phyloP scores from a whole-genome alignment of 2,797 vertebrate species.

The Tragopan temminckii region DNA sequence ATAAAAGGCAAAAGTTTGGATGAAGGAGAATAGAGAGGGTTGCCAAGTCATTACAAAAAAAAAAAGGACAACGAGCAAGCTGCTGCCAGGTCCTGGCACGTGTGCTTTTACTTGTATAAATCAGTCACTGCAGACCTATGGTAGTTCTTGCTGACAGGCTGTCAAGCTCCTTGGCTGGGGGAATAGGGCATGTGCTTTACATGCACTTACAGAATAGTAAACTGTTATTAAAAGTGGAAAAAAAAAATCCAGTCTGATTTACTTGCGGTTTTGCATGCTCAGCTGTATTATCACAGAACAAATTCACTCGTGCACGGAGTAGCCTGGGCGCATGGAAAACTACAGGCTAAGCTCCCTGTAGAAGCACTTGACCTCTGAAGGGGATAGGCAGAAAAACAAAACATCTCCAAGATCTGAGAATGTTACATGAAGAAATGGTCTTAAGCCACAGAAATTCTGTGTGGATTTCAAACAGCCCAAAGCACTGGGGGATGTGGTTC shows the following conservation, averaged over 20 bases:
- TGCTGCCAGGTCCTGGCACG: slow-evolving; percentile 48
- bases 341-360: neutral
- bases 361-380: slow-evolving; percentile 42
- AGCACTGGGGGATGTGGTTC: neutral
- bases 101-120: slow-evolving; percentile 66
- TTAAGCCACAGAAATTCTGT: neutral
- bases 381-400: slow-evolving; percentile 14
- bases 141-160: slow-evolving; percentile 70
- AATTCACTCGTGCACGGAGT: neutral
- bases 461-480: neutral
- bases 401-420: neutral
- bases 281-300: neutral
- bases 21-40: slow-evolving; percentile 7
- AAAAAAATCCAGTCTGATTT: neutral
- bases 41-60: slow-evolving; percentile 34
- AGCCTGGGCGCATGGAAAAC: slow-evolving; percentile 2
- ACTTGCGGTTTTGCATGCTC: slow-evolving; percentile 36
- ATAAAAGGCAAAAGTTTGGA: slow-evolving; percentile 75
- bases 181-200: slow-evolving; percentile 54
- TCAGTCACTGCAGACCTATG: slow-evolving; percentile 65
- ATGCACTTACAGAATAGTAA: slow-evolving; percentile 69
- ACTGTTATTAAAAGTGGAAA: slow-evolving; percentile 43
- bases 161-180: slow-evolving; percentile 60
- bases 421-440: neutral
- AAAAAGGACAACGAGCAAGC: neutral